Base-by-base conservation (phyloP, 2,888 invertebrate species). In the Diloba caeruleocephala region DNA sequence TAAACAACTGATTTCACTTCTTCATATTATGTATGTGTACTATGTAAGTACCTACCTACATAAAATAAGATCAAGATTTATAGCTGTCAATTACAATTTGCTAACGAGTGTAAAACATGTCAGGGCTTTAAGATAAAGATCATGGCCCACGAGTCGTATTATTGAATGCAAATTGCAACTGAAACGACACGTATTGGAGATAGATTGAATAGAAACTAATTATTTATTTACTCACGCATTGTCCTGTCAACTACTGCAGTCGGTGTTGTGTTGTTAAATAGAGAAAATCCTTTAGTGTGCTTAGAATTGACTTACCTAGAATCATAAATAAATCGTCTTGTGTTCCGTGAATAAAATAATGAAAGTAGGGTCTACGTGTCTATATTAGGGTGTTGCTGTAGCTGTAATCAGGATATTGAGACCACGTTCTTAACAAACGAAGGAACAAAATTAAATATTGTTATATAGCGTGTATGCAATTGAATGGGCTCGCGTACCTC, bases 81-180 rank as follows among this genome's bases (percentile, higher is more conserved):
- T 79, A 78, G 79, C 81, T 84, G 89, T 85, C 88, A 83, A 82
- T 85, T 85, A 81, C 85, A 89, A 90, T 91, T 89, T 89, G 88
- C 87, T 88, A 89, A 88, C 87, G 84, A 87, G 85, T 88, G 87
- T 82, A 83, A 83, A 85, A 84, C 85, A 83, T 84, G 85, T 84
- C 85, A 81, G 82, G 79, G 82, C 73, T 82, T 67, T 71, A 65
- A 73, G 89, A 90, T 90, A 90, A 83, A 85, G 85, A 90, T 90
- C 89, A 78, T 57, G 81, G 81, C 78, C 80, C 70, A 75, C 72
- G 21, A 21, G 21, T 77, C 66, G 77, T 81, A 80, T 84, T 87
- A 90, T 89, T 89, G 85, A 89, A 90, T 89, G 86, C 84, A 89
- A 90, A 90, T 89, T 83, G 81, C 76, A 76, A 77, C 74, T 71